Conservation (phyloP, 92 coral and sea anemone species). For the Zoanthus sansibaricus region DNA sequence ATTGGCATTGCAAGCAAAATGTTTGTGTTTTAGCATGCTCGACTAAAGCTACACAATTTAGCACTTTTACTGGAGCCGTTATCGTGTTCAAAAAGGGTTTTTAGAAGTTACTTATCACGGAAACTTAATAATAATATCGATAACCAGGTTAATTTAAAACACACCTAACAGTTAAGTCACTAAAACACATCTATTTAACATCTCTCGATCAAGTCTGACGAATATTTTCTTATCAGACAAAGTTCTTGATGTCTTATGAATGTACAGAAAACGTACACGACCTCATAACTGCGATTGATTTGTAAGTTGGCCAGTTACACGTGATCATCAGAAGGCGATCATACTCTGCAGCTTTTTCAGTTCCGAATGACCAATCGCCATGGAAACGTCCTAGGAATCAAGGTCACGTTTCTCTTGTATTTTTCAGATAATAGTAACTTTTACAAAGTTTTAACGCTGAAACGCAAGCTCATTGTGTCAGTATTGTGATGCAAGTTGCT, state of each 20-base stretch:
- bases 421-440: background rate
- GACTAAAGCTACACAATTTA: background rate
- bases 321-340: background rate
- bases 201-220: background rate
- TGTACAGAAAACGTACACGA: background rate
- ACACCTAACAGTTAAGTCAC: background rate
- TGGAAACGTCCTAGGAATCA: background rate
- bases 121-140: conserved; percentile 15
- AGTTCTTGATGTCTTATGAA: background rate
- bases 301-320: background rate
- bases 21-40: background rate
- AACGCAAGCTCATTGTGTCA: background rate
- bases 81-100: background rate
- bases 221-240: background rate
- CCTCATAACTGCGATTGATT: background rate
- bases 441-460: background rate
- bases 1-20: background rate
- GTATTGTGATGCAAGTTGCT: background rate
- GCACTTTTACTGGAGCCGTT: background rate
- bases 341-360: background rate
- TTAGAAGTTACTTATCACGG: background rate
- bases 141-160: background rate
- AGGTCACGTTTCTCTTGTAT: background rate
- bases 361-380: background rate
- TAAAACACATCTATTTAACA: background rate